These are phyloP conservation scores for Istiophorus platypterus DNA, from an alignment of 2,113 vertebrate species.

Conservation along the genomic window DNA sequence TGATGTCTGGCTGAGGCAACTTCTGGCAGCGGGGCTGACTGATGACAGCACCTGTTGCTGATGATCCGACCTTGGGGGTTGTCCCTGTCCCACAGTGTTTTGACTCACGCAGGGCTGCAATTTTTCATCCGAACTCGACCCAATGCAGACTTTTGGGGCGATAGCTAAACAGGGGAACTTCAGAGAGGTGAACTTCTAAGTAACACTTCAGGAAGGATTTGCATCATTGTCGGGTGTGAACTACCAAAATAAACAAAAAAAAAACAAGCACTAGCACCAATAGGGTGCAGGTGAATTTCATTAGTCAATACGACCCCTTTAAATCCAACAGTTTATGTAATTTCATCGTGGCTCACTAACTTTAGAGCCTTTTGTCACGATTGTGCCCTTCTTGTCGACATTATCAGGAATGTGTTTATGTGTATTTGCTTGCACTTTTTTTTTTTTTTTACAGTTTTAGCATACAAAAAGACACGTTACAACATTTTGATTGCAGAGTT, in stretches of 20 bases:
- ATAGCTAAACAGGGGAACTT: not conserved
- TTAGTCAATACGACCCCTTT: not conserved
- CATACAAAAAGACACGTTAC: too few species aligned
- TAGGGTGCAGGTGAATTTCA: not conserved
- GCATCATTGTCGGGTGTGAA: not conserved
- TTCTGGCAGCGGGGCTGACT: constrained; percentile 23
- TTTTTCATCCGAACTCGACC: not conserved
- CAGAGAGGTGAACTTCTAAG: not conserved
- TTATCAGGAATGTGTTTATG: too few species aligned
- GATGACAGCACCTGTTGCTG: constrained; percentile 54
- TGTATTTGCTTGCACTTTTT: too few species aligned
- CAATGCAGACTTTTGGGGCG: not conserved
- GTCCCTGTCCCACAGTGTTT: not conserved
- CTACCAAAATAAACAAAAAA: not conserved
- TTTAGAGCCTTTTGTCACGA: too few species aligned
- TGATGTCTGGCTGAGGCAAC: constrained; percentile 20
- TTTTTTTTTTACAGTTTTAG: too few species aligned
- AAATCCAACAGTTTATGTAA: not conserved
- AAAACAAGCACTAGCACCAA: not conserved
- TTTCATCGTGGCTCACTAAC: not conserved
- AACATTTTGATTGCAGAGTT: too few species aligned
- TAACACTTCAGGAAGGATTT: not conserved
- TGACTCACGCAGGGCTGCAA: not conserved
- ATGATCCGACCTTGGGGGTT: constrained; percentile 1
- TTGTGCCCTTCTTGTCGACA: too few species aligned